Conservation (phyloP, 2,113 vertebrate species). For the Psammodynastes pulverulentus region DNA sequence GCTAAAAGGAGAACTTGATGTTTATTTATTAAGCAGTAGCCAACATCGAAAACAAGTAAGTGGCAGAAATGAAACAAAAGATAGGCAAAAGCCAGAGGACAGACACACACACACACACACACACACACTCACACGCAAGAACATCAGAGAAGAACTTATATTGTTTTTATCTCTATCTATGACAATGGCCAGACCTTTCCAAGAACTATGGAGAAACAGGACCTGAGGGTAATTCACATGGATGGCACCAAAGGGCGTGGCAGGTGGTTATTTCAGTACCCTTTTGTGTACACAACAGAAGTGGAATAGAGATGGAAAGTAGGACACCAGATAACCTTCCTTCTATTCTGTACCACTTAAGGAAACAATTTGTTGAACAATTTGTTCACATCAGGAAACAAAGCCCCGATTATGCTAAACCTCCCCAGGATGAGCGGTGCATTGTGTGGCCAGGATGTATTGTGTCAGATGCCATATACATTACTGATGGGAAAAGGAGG, state of each 20-base stretch:
- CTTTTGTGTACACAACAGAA: not conserved
- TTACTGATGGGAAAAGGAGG: slow-evolving; percentile 22
- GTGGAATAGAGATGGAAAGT: not conserved
- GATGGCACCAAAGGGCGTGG: not conserved
- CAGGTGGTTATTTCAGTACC: not conserved
- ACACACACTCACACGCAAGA: not conserved
- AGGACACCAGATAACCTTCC: not conserved
- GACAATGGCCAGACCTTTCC: not conserved
- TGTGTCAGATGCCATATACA: not conserved
- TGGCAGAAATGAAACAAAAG: not conserved
- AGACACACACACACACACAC: not conserved
- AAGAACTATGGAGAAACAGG: not conserved
- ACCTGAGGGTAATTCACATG: not conserved
- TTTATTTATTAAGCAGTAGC: not conserved
- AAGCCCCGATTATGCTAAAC: not conserved
- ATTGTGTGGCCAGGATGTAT: slow-evolving; percentile 2
- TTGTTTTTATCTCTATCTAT: not conserved
- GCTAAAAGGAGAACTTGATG: not conserved
- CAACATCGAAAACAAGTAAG: not conserved
- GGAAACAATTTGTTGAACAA: not conserved
- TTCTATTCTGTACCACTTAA: not conserved
- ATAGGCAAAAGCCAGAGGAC: not conserved
- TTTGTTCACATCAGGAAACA: not conserved
- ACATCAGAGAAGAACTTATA: not conserved
- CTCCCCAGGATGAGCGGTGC: not conserved